Evolutionary conservation across 1,140 invertebrate genomes (phyloP).

Genomic region (Dysdera silvatica): DNA sequence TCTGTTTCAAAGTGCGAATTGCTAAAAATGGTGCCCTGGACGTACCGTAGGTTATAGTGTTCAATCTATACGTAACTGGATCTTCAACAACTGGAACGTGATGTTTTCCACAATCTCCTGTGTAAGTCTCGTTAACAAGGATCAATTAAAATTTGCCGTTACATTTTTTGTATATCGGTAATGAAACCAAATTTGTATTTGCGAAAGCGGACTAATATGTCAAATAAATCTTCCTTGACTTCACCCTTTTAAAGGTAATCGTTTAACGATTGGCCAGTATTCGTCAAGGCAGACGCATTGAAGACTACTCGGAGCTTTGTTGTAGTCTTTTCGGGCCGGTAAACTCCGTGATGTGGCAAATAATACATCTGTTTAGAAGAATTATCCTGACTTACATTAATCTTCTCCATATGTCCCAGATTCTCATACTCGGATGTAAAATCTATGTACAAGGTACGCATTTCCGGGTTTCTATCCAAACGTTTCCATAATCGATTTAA

Average conservation of each 20-base stretch:
- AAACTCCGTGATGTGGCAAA: background rate
- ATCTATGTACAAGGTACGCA: no score
- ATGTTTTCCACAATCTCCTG: no score
- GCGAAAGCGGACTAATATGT: conserved; percentile 31
- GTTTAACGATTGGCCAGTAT: background rate
- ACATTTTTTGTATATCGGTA: conserved; percentile 38
- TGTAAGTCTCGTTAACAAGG: no score
- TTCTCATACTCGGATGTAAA: no score
- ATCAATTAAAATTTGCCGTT: no score
- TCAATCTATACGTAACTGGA: conserved; percentile 14
- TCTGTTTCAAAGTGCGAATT: conserved; percentile 34
- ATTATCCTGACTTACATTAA: background rate
- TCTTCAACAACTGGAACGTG: conserved; percentile 23
- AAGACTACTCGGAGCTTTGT: background rate
- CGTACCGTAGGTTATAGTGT: background rate
- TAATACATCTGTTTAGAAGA: background rate
- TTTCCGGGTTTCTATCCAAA: no score
- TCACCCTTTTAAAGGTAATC: background rate
- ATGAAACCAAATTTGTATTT: conserved; percentile 35
- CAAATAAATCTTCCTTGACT: conserved; percentile 27
- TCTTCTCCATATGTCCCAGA: no score
- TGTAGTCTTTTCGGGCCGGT: background rate
- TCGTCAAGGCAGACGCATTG: background rate
- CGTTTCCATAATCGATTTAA: no score
- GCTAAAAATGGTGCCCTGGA: conserved; percentile 35